phyloP scores from a whole-genome alignment of 2,888 invertebrate genomes.

The Nomada ruficornis region DNA sequence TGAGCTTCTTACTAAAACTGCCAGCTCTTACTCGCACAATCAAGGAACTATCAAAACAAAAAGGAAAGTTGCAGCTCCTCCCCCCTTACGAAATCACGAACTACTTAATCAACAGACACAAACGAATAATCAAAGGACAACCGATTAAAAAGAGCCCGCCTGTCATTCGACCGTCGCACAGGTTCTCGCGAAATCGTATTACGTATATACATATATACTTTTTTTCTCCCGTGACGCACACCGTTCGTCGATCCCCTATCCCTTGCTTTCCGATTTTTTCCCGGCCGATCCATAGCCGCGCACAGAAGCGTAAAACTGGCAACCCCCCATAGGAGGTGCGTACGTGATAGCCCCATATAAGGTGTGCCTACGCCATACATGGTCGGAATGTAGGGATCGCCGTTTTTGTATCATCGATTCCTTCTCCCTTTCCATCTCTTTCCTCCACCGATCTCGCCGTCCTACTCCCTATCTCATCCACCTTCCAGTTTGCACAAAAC shows the following conservation, averaged over 20 bases:
- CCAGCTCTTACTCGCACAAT: no score
- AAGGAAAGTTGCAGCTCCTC: no score
- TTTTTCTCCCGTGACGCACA: constrained; percentile 9
- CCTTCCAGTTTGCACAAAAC: constrained; percentile 60
- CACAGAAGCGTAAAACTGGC: constrained; percentile 76
- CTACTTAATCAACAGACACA: no score
- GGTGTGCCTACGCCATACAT: constrained; percentile 79
- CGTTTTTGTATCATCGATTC: constrained; percentile 82
- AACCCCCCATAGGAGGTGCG: constrained; percentile 72
- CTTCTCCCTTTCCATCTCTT: constrained; percentile 48
- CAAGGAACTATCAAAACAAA: no score
- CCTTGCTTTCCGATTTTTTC: constrained; percentile 60
- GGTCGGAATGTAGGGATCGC: constrained; percentile 83
- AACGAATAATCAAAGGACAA: no score
- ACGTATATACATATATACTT: no score
- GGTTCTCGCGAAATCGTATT: constrained; percentile 16
- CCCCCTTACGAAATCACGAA: no score
- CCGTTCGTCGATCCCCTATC: constrained; percentile 19
- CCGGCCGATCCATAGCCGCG: constrained; percentile 48
- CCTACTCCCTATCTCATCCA: constrained; percentile 40
- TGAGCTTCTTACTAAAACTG: no score
- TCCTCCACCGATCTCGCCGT: constrained; percentile 18
- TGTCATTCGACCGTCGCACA: background rate
- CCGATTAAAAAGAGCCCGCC: no score
- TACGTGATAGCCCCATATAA: constrained; percentile 80